Conservation (phyloP, 2,888 invertebrate species). For the Phyllotreta cruciferae region DNA sequence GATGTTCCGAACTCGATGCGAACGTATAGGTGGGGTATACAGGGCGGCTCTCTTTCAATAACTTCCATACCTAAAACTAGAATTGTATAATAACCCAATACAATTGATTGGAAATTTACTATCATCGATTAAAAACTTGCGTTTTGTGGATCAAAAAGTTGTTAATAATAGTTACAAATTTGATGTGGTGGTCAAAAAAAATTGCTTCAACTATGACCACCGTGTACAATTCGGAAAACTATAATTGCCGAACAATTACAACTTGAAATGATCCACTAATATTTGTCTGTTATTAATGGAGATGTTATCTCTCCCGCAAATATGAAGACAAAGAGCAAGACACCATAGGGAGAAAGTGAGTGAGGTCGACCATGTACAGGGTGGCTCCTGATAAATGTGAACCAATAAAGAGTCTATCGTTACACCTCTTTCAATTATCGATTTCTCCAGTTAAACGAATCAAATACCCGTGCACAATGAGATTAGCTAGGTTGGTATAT, state of each 20-base stretch:
- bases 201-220: slow-evolving; percentile 3
- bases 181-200: slow-evolving; percentile 7
- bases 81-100: too few species aligned
- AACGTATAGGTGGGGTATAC: slow-evolving; percentile 10
- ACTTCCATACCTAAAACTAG: too few species aligned
- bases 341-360: slow-evolving; percentile 10
- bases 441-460: too few species aligned
- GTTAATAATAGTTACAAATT: neutral
- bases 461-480: too few species aligned
- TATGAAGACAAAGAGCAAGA: slow-evolving; percentile 29
- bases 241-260: slow-evolving; percentile 23
- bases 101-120: too few species aligned
- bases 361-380: neutral
- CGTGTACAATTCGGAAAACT: too few species aligned
- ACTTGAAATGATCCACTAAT: slow-evolving; percentile 27
- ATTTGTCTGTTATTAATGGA: slow-evolving; percentile 36
- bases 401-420: too few species aligned
- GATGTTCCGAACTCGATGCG: slow-evolving; percentile 41
- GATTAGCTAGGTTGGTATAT: neutral
- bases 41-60: neutral
- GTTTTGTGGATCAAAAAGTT: too few species aligned
- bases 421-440: too few species aligned
- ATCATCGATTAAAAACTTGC: too few species aligned
- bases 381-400: neutral
- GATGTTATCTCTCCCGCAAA: slow-evolving; percentile 32